Conservation (phyloP, 2,888 invertebrate genomes). For the Spilosoma lubricipeda region DNA sequence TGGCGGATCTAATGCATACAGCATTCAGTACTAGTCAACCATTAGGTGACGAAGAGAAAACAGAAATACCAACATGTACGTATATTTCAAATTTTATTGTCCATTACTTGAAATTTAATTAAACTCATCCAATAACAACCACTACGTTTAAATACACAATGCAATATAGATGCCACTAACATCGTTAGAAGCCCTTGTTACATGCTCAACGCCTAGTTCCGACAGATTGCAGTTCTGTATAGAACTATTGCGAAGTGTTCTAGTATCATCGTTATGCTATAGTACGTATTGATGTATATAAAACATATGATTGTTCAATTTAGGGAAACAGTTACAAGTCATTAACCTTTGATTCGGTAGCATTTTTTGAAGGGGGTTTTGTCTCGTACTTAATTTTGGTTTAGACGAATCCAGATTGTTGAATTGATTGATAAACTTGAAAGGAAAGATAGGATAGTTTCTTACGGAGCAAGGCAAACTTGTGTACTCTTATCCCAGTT, state of each 20-base stretch:
- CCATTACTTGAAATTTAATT: background rate
- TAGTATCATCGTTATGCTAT: constrained; percentile 1
- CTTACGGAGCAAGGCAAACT: too few species aligned
- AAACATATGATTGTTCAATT: background rate
- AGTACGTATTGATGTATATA: background rate
- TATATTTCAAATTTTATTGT: background rate
- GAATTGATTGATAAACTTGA: background rate
- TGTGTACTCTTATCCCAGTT: too few species aligned
- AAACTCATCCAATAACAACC: background rate
- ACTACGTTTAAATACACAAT: constrained; percentile 7
- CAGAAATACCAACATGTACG: background rate
- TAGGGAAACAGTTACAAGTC: background rate
- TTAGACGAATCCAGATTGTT: background rate
- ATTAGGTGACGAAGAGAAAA: too few species aligned
- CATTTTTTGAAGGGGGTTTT: background rate
- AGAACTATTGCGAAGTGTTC: constrained; percentile 1
- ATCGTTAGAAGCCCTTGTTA: constrained; percentile 49
- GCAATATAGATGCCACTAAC: constrained; percentile 32
- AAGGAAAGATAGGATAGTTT: background rate
- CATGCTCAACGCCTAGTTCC: constrained; percentile 23
- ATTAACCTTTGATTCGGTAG: background rate
- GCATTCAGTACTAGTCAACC: too few species aligned
- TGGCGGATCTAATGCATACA: too few species aligned
- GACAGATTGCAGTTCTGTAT: constrained; percentile 39
- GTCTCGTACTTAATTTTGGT: background rate